phyloP scores from a whole-genome alignment of 2,797 vertebrate species.

The Lophura swinhoii region DNA sequence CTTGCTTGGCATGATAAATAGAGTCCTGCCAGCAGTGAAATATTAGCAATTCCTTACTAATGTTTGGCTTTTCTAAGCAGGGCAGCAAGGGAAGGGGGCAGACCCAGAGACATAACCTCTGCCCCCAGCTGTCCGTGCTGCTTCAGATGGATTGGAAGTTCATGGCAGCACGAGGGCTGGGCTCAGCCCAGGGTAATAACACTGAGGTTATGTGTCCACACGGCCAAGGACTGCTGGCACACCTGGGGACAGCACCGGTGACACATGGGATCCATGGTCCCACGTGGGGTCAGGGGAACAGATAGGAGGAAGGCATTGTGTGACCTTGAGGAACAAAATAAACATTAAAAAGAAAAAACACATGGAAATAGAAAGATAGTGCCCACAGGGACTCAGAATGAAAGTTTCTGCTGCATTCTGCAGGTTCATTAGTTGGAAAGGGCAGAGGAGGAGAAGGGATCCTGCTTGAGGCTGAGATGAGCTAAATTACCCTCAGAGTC shows the following conservation, averaged over 20 bases:
- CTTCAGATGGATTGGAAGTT: neutral
- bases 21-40: neutral
- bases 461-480: neutral
- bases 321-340: neutral
- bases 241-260: neutral
- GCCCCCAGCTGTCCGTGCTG: fast-evolving
- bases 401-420: neutral
- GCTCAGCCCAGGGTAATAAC: neutral
- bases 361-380: neutral
- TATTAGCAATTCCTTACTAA: neutral
- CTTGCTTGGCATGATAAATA: neutral
- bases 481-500: neutral
- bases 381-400: neutral
- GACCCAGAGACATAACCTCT: neutral
- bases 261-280: neutral
- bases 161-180: neutral
- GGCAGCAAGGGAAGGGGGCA: neutral
- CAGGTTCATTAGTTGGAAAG: neutral
- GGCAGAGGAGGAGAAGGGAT: slow-evolving; percentile 21
- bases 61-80: neutral
- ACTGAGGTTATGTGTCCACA: fast-evolving
- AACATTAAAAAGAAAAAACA: neutral
- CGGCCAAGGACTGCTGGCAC: neutral
- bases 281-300: neutral
- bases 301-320: neutral